Conservation (phyloP, 2,113 vertebrate genomes). For the Eulacestoma nigropectus region DNA sequence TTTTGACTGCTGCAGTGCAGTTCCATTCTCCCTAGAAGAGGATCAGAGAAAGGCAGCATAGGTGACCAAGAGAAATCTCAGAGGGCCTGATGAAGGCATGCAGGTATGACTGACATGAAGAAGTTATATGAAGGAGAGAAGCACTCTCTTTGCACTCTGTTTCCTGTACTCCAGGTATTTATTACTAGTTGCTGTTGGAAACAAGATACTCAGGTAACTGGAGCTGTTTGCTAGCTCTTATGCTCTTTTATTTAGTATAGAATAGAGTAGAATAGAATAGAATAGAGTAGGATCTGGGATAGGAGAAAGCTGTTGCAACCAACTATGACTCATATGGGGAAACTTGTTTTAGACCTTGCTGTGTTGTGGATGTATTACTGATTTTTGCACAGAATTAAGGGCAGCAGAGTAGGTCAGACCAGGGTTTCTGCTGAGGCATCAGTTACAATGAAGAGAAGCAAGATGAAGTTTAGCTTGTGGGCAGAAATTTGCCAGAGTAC, state of each 20-base stretch:
- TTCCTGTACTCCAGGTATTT: background rate
- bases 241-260: background rate
- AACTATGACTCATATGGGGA: background rate
- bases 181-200: background rate
- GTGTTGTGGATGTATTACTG: background rate
- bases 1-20: background rate
- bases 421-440: conserved; percentile 24
- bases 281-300: background rate
- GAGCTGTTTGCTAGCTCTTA: background rate
- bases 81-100: background rate
- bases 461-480: conserved; percentile 55
- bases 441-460: conserved; percentile 38
- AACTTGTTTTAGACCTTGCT: background rate
- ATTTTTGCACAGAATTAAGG: conserved; percentile 16
- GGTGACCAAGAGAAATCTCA: background rate
- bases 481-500: conserved; percentile 62
- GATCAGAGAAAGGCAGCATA: background rate
- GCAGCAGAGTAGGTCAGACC: conserved; percentile 20
- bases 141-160: background rate
- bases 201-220: background rate
- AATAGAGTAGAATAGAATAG: background rate
- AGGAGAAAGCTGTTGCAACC: background rate
- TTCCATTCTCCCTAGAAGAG: background rate
- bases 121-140: background rate
- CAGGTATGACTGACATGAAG: background rate